Percentiles rank a stretch among this genome's conserved stretches.
phyloP scores from a whole-genome alignment of 92 coral and sea anemone species.

The Diadumene lineata region DNA sequence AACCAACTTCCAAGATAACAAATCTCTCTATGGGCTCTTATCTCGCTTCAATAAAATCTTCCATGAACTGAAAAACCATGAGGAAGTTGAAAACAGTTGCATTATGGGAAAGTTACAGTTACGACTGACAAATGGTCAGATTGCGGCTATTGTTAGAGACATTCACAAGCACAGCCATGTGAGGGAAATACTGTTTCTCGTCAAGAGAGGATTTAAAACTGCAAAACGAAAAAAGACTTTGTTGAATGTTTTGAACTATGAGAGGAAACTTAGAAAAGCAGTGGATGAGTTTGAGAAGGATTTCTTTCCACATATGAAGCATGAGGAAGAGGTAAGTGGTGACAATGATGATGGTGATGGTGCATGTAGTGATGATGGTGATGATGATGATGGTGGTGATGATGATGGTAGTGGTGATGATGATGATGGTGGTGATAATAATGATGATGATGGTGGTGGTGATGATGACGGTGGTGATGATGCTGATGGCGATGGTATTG shows the following conservation, averaged over 20 bases:
- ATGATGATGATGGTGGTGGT: background rate
- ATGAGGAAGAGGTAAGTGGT: constrained; percentile 84
- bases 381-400: background rate
- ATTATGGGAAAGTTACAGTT: constrained; percentile 79
- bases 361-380: background rate
- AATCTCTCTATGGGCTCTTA: constrained; percentile 72
- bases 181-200: constrained; percentile 69
- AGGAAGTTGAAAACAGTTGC: constrained; percentile 92
- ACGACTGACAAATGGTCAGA: constrained; percentile 77
- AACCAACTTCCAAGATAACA: constrained; percentile 84
- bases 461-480: background rate
- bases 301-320: constrained; percentile 93
- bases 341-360: background rate
- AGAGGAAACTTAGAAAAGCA: constrained; percentile 75
- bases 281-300: constrained; percentile 86
- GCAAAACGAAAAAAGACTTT: constrained; percentile 63
- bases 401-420: background rate
- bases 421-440: background rate
- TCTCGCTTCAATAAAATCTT: constrained; percentile 73
- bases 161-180: constrained; percentile 91
- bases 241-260: constrained; percentile 70
- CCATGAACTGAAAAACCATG: constrained; percentile 94
- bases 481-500: background rate
- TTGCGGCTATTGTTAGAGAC: constrained; percentile 73
- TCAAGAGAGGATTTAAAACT: constrained; percentile 76